These are phyloP conservation scores for Cataglyphis cursor DNA, from an alignment of 2,888 invertebrate species.

Conservation along the genomic window DNA sequence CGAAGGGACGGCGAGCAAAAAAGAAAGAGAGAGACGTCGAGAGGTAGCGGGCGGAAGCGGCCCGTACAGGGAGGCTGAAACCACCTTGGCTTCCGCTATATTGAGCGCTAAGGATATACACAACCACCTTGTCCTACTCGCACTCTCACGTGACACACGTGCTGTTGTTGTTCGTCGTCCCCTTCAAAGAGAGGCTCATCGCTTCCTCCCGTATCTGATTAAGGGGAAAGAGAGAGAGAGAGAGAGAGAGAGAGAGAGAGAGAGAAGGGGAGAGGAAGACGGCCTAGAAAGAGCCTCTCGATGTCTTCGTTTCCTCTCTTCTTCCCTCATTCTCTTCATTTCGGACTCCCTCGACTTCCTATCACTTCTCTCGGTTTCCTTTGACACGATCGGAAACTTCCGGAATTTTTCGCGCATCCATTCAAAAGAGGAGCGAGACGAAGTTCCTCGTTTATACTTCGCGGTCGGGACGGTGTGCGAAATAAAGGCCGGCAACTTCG, in stretches of 20 bases:
- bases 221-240: background rate
- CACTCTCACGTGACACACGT: constrained; percentile 70
- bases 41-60: constrained; percentile 84
- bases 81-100: constrained; percentile 86
- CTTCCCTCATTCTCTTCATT: constrained; percentile 29
- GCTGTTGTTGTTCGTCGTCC: constrained; percentile 57
- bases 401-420: constrained; percentile 44
- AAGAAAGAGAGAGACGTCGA: constrained; percentile 48
- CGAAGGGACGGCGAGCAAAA: constrained; percentile 34
- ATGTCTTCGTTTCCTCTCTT: constrained; percentile 40
- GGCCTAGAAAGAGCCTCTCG: constrained; percentile 16
- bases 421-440: constrained; percentile 24
- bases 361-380: constrained; percentile 24
- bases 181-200: constrained; percentile 65
- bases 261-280: background rate
- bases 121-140: constrained; percentile 81
- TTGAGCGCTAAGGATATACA: constrained; percentile 78
- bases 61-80: constrained; percentile 84
- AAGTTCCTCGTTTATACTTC: constrained; percentile 34
- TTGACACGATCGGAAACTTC: constrained; percentile 46
- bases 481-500: constrained; percentile 55
- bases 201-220: constrained; percentile 8
- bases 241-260: background rate
- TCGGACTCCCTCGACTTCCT: constrained; percentile 40
- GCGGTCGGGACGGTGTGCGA: constrained; percentile 42